These are phyloP conservation scores for Scelioninae gen. 1 DNA, from an alignment of 2,888 invertebrate species.

Conservation along the genomic window DNA sequence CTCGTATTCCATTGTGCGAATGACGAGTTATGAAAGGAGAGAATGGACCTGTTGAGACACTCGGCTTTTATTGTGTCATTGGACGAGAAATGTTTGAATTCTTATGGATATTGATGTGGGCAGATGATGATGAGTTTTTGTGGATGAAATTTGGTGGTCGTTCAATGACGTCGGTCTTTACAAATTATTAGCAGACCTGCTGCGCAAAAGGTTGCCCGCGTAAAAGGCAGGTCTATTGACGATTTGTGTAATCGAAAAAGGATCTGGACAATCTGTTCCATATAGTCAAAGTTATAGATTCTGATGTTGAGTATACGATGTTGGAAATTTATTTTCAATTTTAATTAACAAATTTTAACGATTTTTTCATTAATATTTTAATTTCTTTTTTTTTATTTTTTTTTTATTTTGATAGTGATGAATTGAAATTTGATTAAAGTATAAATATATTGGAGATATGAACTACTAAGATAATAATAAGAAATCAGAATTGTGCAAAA, in stretches of 20 bases:
- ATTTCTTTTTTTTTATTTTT: no score
- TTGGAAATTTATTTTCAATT: no score
- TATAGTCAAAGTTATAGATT: no score
- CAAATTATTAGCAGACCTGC: slow-evolving; percentile 44
- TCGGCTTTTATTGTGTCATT: slow-evolving; percentile 33
- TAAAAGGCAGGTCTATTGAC: not conserved
- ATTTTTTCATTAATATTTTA: no score
- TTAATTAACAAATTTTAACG: no score
- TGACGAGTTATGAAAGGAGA: slow-evolving; percentile 5
- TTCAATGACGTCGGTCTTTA: slow-evolving; percentile 2
- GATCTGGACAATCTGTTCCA: not conserved
- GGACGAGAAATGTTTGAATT: slow-evolving; percentile 7
- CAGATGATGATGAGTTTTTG: slow-evolving; percentile 46
- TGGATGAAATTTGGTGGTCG: slow-evolving; percentile 34
- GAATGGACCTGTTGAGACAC: slow-evolving; percentile 13
- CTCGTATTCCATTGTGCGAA: slow-evolving; percentile 33
- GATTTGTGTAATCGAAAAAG: slow-evolving; percentile 19
- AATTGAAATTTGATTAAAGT: no score
- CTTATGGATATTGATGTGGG: slow-evolving; percentile 28
- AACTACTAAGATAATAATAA: no score
- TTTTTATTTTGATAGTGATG: no score
- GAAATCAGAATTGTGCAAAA: no score
- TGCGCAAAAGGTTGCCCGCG: slow-evolving; percentile 3
- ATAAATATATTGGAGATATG: no score
- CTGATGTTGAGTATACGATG: no score